Evolutionary conservation across 2,888 invertebrate species (phyloP).

Genomic region (Acronicta alni): DNA sequence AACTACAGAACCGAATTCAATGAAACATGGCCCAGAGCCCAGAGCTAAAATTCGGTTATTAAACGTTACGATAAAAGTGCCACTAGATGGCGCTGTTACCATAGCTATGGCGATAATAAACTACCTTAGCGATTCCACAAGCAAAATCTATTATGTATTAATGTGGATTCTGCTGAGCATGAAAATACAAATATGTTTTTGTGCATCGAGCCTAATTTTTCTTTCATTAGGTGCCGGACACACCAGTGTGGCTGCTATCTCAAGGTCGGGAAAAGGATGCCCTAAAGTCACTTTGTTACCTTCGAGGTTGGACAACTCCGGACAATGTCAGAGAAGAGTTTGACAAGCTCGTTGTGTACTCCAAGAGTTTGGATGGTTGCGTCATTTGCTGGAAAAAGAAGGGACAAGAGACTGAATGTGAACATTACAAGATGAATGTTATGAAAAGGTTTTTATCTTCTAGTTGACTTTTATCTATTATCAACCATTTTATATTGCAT

Average conservation of each 20-base stretch:
- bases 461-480: no score
- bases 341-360: conserved; percentile 77
- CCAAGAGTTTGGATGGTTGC: conserved; percentile 74
- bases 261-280: conserved; percentile 86
- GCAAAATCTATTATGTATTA: no score
- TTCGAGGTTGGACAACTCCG: conserved; percentile 87
- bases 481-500: no score
- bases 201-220: neutral
- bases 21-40: no score
- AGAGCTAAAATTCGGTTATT: no score
- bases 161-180: no score
- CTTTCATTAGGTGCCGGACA: conserved; percentile 85
- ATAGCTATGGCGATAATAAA: no score
- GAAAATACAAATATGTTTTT: no score
- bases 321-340: conserved; percentile 85
- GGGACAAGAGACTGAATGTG: conserved; percentile 64
- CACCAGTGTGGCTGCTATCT: conserved; percentile 88
- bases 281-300: conserved; percentile 84
- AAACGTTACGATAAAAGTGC: no score
- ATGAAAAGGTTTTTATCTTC: conserved; percentile 68
- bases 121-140: no score
- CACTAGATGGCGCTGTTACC: no score
- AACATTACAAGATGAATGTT: conserved; percentile 73
- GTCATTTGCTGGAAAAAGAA: conserved; percentile 72
- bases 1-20: no score